Percentiles rank a stretch among this genome's conserved stretches.
These are phyloP conservation scores for Menidia menidia DNA, from an alignment of 2,797 vertebrate species.

Conservation along the genomic window DNA sequence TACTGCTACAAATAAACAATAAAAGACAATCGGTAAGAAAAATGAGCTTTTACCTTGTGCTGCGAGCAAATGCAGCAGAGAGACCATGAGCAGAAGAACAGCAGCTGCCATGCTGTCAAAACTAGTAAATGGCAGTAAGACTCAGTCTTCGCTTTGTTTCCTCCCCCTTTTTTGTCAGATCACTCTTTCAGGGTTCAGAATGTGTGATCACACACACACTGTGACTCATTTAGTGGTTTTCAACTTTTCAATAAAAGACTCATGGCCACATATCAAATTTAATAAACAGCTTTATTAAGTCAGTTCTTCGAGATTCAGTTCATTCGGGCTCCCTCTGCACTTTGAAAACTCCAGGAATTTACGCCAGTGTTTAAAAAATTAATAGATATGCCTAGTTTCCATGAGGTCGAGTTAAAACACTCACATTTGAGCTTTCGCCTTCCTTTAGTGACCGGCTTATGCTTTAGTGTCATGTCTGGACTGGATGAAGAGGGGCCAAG, in stretches of 20 bases:
- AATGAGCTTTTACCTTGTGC: slow-evolving; percentile 7
- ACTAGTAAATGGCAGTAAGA: not conserved
- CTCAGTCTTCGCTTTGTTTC: not conserved
- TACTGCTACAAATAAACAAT: not conserved
- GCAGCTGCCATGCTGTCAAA: not conserved
- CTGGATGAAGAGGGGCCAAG: not conserved
- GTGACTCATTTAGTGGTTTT: not conserved
- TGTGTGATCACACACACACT: no score
- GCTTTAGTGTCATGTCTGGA: not conserved
- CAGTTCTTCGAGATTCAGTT: slow-evolving; percentile 1
- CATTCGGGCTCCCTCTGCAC: not conserved
- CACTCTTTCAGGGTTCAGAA: no score
- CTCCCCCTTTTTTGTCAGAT: no score
- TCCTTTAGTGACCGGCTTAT: not conserved
- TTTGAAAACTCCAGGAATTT: not conserved
- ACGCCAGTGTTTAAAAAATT: slow-evolving; percentile 11
- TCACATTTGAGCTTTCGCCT: not conserved
- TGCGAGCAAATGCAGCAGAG: not conserved
- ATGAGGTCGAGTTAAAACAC: not conserved
- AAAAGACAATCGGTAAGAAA: not conserved
- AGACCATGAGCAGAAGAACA: not conserved
- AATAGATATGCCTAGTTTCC: slow-evolving; percentile 2
- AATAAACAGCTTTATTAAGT: slow-evolving; percentile 44
- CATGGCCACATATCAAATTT: not conserved
- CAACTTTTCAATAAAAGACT: not conserved